Evolutionary conservation across 2,797 vertebrate species (phyloP).

Genomic region (Glossophaga mutica): DNA sequence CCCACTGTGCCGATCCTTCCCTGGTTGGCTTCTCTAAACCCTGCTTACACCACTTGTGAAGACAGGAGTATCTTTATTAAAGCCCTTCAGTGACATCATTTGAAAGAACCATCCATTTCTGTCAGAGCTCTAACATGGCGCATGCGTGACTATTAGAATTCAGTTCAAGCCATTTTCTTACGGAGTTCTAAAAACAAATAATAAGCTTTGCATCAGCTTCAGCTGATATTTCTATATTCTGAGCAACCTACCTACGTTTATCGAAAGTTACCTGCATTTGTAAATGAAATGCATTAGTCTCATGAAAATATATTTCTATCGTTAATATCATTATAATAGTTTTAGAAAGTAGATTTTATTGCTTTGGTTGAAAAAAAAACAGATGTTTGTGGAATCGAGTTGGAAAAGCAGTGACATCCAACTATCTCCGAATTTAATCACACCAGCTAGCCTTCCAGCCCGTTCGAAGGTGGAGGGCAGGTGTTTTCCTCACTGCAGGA

Average conservation of each 20-base stretch:
- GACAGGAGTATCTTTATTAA: not conserved
- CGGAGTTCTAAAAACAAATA: not conserved
- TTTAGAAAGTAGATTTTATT: not conserved
- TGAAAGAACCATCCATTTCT: not conserved
- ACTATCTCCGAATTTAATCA: not conserved
- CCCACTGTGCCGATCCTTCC: too few relatives aligned
- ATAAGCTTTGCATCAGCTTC: not conserved
- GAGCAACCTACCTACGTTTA: not conserved
- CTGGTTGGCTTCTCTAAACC: not conserved
- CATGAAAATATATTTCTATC: not conserved
- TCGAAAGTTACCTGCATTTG: not conserved
- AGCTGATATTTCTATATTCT: not conserved
- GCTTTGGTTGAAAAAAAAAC: not conserved
- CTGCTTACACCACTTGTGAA: not conserved
- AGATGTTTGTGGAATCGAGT: not conserved
- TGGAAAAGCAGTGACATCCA: not conserved
- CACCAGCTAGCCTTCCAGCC: not conserved
- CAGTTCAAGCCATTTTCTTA: not conserved
- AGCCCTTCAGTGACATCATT: not conserved
- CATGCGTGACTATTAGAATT: not conserved
- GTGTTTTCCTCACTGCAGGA: not conserved
- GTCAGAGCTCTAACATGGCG: not conserved
- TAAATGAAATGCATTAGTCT: not conserved
- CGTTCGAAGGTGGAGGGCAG: not conserved
- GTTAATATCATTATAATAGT: not conserved